These are phyloP conservation scores for Pyrgus malvae DNA, from an alignment of 2,888 invertebrate species.

Conservation along the genomic window DNA sequence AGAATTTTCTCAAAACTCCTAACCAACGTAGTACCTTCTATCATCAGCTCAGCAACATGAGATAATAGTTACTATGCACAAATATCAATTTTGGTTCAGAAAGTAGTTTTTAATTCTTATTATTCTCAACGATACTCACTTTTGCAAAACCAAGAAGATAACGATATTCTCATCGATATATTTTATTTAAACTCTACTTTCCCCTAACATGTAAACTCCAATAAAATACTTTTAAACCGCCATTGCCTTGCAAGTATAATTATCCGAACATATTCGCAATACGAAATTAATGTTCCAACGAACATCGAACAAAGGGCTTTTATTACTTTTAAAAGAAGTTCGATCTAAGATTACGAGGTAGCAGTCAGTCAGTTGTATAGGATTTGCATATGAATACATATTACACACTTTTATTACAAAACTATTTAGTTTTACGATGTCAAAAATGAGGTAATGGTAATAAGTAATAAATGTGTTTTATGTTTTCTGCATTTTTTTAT, in stretches of 20 bases:
- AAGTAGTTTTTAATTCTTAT: too few species aligned
- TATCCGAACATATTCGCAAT: constrained; percentile 28
- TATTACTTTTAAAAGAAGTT: constrained; percentile 27
- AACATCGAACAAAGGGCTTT: constrained; percentile 29
- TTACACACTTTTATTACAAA: constrained; percentile 33
- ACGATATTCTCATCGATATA: too few species aligned
- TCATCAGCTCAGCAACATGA: too few species aligned
- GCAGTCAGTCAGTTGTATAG: constrained; percentile 27
- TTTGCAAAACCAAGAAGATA: too few species aligned
- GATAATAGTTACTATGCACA: too few species aligned
- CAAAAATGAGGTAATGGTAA: constrained; percentile 4
- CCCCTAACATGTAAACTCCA: too few species aligned
- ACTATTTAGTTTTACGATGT: constrained; percentile 30
- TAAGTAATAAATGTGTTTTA: background rate
- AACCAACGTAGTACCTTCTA: too few species aligned
- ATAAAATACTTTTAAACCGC: constrained; percentile 1
- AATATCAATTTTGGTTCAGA: too few species aligned
- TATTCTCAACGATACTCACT: too few species aligned
- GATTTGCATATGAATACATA: constrained; percentile 57
- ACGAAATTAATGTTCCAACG: constrained; percentile 31
- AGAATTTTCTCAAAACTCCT: too few species aligned
- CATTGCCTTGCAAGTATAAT: constrained; percentile 25
- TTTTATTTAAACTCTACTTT: too few species aligned
- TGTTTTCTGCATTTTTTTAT: background rate
- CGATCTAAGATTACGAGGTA: constrained; percentile 32